Percentiles rank a stretch among this genome's conserved stretches.
Evolutionary conservation across 2,888 invertebrate genomes (phyloP).

Genomic region (Euclidia mi): DNA sequence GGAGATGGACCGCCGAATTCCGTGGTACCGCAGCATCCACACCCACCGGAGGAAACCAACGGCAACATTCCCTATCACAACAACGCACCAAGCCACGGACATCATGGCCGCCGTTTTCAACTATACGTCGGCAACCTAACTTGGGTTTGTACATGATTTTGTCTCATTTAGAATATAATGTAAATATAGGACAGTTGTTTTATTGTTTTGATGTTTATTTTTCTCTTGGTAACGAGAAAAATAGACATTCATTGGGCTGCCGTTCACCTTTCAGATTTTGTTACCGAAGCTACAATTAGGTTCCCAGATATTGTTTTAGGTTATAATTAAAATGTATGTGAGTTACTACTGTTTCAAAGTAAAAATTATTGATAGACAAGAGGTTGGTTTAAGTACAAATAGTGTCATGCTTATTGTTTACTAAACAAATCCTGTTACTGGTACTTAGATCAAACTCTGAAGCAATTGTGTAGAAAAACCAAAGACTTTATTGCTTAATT

Average conservation of each 20-base stretch:
- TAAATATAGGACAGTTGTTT: constrained; percentile 75
- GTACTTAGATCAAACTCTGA: constrained; percentile 45
- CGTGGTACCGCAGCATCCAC: constrained; percentile 85
- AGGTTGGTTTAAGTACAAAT: constrained; percentile 49
- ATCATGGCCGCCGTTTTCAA: constrained; percentile 96
- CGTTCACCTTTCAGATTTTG: constrained; percentile 54
- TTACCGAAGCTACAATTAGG: constrained; percentile 28
- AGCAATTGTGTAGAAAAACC: constrained; percentile 20
- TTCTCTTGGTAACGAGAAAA: constrained; percentile 55
- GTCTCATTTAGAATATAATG: constrained; percentile 76
- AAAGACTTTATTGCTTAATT: not conserved
- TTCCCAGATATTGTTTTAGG: constrained; percentile 25
- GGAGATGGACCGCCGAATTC: constrained; percentile 90
- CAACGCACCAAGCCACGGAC: constrained; percentile 92
- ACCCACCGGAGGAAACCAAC: constrained; percentile 92
- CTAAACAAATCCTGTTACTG: constrained; percentile 1
- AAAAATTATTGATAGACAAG: constrained; percentile 16
- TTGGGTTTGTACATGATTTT: constrained; percentile 94
- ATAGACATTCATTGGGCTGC: constrained; percentile 52
- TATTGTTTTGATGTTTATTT: constrained; percentile 70
- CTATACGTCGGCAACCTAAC: constrained; percentile 99
- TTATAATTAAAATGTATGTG: constrained; percentile 22
- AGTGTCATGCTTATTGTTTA: not conserved
- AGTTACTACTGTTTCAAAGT: constrained; percentile 13
- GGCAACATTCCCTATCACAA: constrained; percentile 92